These are phyloP conservation scores for Panagrolaimus sp. DNA, from an alignment of 1,140 invertebrate species.

Conservation along the genomic window DNA sequence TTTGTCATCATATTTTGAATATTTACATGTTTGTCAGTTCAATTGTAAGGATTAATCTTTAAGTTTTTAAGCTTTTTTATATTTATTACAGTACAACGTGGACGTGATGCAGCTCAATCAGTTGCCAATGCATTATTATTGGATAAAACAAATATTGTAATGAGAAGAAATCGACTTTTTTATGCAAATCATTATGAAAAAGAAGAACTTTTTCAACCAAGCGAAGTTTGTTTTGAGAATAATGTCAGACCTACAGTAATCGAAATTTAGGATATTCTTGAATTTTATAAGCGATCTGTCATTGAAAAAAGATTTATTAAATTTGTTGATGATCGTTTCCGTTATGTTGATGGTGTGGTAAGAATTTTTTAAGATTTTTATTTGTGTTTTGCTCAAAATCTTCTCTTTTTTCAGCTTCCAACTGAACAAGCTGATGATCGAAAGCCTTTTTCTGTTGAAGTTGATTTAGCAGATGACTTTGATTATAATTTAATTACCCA, in stretches of 20 bases:
- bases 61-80: constrained; percentile 18
- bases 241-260: not conserved
- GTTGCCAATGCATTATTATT: constrained; percentile 70
- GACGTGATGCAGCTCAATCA: constrained; percentile 66
- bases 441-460: constrained; percentile 29
- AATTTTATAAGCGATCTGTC: constrained; percentile 26
- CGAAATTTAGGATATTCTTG: constrained; percentile 34
- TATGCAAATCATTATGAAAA: constrained; percentile 40
- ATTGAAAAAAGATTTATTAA: constrained; percentile 37
- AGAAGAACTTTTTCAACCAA: constrained; percentile 39
- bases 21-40: constrained; percentile 74
- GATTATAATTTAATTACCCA: constrained; percentile 31
- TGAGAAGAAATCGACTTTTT: constrained; percentile 62
- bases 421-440: constrained; percentile 36
- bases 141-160: constrained; percentile 69
- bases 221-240: constrained; percentile 28
- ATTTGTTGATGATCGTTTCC: constrained; percentile 43
- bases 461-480: constrained; percentile 38
- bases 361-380: not conserved
- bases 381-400: too few species aligned
- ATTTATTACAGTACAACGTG: constrained; percentile 41
- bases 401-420: constrained; percentile 36
- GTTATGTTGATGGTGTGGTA: constrained; percentile 33
- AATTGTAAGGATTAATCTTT: constrained; percentile 64
- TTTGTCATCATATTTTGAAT: constrained; percentile 71